Percentiles rank a stretch among this genome's conserved stretches.
Conservation (phyloP, 2,113 vertebrate species). For the Pitta sordida region DNA sequence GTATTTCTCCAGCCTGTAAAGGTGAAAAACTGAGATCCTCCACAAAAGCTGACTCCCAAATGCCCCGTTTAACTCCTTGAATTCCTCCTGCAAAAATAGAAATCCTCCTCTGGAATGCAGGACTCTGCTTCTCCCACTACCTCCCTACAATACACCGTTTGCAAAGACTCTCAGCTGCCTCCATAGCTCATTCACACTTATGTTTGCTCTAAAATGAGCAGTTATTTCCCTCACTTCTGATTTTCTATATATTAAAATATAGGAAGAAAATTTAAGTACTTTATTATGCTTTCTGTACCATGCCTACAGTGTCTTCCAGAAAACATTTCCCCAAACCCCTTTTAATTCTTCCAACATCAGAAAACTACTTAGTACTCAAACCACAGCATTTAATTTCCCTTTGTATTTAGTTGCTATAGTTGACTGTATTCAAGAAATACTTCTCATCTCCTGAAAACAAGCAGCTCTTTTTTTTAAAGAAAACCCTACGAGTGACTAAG, state of each 20-base stretch:
- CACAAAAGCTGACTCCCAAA: not conserved
- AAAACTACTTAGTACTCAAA: not conserved
- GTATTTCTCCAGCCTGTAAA: not conserved
- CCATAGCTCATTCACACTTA: not conserved
- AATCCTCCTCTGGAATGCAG: no score
- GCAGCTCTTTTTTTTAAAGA: not conserved
- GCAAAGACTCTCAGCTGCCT: not conserved
- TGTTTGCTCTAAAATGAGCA: not conserved
- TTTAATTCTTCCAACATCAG: not conserved
- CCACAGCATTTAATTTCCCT: not conserved
- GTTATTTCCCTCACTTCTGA: not conserved
- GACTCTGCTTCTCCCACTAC: not conserved
- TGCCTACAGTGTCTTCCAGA: not conserved
- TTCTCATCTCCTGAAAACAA: not conserved
- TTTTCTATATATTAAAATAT: not conserved
- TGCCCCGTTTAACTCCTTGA: rapidly evolving
- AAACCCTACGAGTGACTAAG: not conserved
- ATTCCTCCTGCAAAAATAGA: not conserved
- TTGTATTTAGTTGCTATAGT: not conserved
- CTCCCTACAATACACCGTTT: no score
- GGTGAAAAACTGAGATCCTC: not conserved
- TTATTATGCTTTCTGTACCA: not conserved
- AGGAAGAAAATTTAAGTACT: not conserved
- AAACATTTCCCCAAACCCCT: not conserved
- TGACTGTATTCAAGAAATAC: not conserved